Percentiles rank a stretch among this genome's conserved stretches.
Evolutionary conservation across 2,888 invertebrate species (phyloP).

Genomic region (Pollenia labialis): DNA sequence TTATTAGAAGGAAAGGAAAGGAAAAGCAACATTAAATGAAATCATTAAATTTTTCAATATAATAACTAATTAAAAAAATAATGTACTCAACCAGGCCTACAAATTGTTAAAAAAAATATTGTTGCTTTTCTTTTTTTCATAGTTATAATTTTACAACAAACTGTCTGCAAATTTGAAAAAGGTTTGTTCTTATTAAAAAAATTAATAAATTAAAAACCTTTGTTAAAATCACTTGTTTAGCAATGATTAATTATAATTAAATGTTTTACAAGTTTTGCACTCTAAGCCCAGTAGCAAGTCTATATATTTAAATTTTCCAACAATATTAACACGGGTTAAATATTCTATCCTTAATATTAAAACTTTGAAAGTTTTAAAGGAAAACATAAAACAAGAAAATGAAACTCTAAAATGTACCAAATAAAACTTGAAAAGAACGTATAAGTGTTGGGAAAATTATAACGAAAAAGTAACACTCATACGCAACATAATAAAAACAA

Average conservation of each 20-base stretch:
- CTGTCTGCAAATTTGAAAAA: no score
- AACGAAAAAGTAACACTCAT: constrained; percentile 44
- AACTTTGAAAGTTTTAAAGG: neutral
- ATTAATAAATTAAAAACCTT: neutral
- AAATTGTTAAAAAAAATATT: no score
- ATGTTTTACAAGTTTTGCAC: constrained; percentile 1
- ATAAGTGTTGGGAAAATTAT: constrained; percentile 39
- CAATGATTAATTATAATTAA: constrained; percentile 31
- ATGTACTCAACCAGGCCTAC: no score
- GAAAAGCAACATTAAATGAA: no score
- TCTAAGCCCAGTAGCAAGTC: neutral
- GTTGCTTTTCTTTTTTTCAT: no score
- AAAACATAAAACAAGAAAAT: neutral
- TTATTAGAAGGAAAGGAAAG: no score
- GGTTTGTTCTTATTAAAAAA: no score
- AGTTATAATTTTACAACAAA: no score
- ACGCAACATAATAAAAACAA: constrained; percentile 13
- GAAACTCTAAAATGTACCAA: constrained; percentile 9
- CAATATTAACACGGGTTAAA: constrained; percentile 17
- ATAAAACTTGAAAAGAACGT: constrained; percentile 14
- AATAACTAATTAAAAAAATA: no score
- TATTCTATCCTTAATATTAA: constrained; percentile 9
- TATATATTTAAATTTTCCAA: neutral
- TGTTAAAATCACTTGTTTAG: constrained; percentile 16
- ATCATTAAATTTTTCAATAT: no score